Evolutionary conservation across 2,888 invertebrate genomes (phyloP), one percentile per base, ranked within the genome.

Genomic region (Cylindroiulus punctatus): DNA sequence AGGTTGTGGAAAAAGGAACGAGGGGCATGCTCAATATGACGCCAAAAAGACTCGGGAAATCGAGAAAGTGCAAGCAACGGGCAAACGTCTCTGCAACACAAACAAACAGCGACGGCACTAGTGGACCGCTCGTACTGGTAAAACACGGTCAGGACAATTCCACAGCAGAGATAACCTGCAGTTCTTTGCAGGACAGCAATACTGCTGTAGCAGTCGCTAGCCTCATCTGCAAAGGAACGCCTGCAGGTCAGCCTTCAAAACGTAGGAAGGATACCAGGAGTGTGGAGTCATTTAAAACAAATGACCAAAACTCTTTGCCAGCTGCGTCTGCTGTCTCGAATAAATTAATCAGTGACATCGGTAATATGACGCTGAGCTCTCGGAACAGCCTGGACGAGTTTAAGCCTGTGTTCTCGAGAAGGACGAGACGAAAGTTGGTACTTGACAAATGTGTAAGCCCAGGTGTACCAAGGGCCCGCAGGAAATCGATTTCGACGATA

Each of bases 371-470:
- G 17, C n/a, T 4, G 2, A 19, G n/a, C 14, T 57, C 57, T 2
- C 42, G 84, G 42, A 36, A 84, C 22, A 84, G 84, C 22, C 19
- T 84, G 22, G 84, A 84, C 44, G 84, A 84, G 30, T 84, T 84
- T 47, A 84, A 84, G n/a, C 57, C 57, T 1, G 19, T 57, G 19
- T 57, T 57, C 22, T 57, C 57, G 4, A 57, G 57, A 57, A 57
- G 57, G 57, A n/a, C 57, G 2, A 57, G 57, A 8, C 19, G 57
- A 57, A 2, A n/a, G 57, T n/a, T 57, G 57, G 19, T n/a, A 19
- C 19, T 57, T 14, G 57, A 57, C 57, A n/a, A 57, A 8, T 57
- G n/a, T 22, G 57, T 2, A 57, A 57, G 57, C 22, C 57, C 57
- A 2, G 19, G 3, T 57, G 57, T n/a, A 8, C n/a, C 8, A 4